Percentiles rank a stretch among this genome's conserved stretches.
These are phyloP conservation scores for Solenodon paradoxus DNA, from an alignment of 2,113 vertebrate genomes.

Conservation along the genomic window DNA sequence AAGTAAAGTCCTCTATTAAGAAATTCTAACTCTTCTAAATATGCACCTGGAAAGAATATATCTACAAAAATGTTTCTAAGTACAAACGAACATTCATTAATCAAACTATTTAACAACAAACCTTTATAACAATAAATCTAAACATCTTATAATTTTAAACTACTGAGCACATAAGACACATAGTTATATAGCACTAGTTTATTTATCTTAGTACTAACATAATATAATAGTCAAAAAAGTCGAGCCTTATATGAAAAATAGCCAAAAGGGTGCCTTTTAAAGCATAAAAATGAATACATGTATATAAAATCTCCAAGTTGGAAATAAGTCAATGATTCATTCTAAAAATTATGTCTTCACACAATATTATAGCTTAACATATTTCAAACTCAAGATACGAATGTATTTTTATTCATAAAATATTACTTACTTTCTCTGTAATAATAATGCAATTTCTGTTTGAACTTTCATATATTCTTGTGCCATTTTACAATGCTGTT, in stretches of 20 bases:
- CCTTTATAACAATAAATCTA: not conserved
- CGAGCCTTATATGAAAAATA: not conserved
- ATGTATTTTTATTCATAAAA: not conserved
- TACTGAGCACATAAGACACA: not conserved
- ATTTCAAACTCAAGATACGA: constrained; percentile 8
- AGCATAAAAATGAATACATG: not conserved
- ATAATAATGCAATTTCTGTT: constrained; percentile 97
- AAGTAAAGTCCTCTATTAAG: not conserved
- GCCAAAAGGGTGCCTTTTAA: not conserved
- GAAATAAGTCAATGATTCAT: constrained; percentile 37
- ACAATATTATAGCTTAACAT: not conserved
- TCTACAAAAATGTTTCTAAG: not conserved
- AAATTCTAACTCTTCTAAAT: not conserved
- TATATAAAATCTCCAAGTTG: not conserved
- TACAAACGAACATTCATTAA: not conserved
- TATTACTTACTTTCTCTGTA: constrained; percentile 96
- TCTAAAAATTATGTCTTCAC: not conserved
- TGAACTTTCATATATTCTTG: constrained; percentile 99
- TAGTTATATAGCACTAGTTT: not conserved
- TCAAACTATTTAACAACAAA: constrained; percentile 33
- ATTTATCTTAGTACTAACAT: constrained; percentile 19
- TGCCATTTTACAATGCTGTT: constrained; percentile 99
- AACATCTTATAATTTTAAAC: constrained; percentile 32
- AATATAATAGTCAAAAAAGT: not conserved
- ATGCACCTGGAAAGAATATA: not conserved